These are phyloP conservation scores for Pseudorhiza aurosa DNA, from an alignment of 30 jellyfish, hydroid and myxozoan genomes.

Conservation along the genomic window DNA sequence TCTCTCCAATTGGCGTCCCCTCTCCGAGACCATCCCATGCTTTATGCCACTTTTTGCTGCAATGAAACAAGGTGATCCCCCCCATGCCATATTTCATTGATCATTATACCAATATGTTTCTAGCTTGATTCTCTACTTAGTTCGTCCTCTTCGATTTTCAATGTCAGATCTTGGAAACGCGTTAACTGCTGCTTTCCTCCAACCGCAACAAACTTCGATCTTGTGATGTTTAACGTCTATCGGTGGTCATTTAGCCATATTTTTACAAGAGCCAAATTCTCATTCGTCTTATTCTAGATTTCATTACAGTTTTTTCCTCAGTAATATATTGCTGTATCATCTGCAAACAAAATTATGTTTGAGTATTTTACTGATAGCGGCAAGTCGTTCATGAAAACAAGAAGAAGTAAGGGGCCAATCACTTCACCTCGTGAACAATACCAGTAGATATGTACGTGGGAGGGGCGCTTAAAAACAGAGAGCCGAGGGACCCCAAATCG, in stretches of 20 bases:
- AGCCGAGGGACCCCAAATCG: no score
- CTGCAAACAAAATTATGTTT: constrained; percentile 68
- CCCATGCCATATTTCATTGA: constrained; percentile 50
- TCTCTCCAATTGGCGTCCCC: no score
- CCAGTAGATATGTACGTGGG: no score
- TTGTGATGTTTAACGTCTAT: constrained; percentile 57
- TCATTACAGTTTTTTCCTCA: constrained; percentile 70
- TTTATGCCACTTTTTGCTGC: constrained; percentile 72
- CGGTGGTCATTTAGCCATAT: constrained; percentile 70
- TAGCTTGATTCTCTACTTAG: constrained; percentile 56
- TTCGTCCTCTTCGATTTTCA: constrained; percentile 46
- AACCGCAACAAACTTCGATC: constrained; percentile 66
- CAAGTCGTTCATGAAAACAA: constrained; percentile 73
- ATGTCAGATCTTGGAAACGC: constrained; percentile 66
- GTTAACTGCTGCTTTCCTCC: constrained; percentile 67
- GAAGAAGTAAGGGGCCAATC: constrained; percentile 61
- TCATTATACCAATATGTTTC: constrained; percentile 20
- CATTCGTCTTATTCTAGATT: constrained; percentile 71
- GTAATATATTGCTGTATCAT: constrained; percentile 71
- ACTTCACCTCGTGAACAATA: no score
- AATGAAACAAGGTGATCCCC: constrained; percentile 81
- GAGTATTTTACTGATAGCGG: constrained; percentile 75
- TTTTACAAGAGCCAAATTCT: constrained; percentile 44
- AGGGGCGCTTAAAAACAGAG: no score
- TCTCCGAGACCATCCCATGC: constrained; percentile 52